Percentiles rank a stretch among this genome's conserved stretches.
Conservation (phyloP, 2,113 vertebrate species). For the Bubalus kerabau region DNA sequence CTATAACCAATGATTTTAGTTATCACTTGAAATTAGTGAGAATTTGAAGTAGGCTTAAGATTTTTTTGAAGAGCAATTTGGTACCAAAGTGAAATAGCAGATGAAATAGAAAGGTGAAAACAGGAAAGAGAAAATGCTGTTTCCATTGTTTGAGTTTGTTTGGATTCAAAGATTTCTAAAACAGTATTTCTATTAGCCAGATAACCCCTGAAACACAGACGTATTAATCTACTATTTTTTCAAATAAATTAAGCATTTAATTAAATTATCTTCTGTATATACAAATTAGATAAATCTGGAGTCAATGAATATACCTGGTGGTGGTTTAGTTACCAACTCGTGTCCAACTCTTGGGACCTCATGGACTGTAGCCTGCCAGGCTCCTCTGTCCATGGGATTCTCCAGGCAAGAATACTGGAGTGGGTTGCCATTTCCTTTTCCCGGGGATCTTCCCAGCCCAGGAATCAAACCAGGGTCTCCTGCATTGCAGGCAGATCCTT, state of each 20-base stretch:
- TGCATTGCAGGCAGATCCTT: background rate
- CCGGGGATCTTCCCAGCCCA: background rate
- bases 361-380: background rate
- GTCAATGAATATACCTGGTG: constrained; percentile 18
- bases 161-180: constrained; percentile 56
- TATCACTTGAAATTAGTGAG: constrained; percentile 76
- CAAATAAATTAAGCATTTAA: constrained; percentile 54
- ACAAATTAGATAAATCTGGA: constrained; percentile 25
- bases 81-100: constrained; percentile 35
- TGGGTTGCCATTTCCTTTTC: background rate
- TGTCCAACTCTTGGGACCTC: background rate
- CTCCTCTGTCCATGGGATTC: background rate
- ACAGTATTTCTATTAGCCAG: constrained; percentile 11
- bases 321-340: background rate
- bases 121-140: constrained; percentile 20
- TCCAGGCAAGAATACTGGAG: background rate
- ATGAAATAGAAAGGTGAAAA: constrained; percentile 49
- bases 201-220: constrained; percentile 27
- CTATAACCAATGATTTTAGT: constrained; percentile 74
- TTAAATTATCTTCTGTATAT: constrained; percentile 50
- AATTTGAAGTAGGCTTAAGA: constrained; percentile 64
- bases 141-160: constrained; percentile 37
- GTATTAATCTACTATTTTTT: constrained; percentile 32
- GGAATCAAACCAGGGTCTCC: background rate
- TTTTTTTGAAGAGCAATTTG: constrained; percentile 63